Percentiles rank a stretch among this genome's conserved stretches.
These are phyloP conservation scores for Acanthopleura granulata DNA, from an alignment of 2,888 invertebrate species.

Conservation along the genomic window DNA sequence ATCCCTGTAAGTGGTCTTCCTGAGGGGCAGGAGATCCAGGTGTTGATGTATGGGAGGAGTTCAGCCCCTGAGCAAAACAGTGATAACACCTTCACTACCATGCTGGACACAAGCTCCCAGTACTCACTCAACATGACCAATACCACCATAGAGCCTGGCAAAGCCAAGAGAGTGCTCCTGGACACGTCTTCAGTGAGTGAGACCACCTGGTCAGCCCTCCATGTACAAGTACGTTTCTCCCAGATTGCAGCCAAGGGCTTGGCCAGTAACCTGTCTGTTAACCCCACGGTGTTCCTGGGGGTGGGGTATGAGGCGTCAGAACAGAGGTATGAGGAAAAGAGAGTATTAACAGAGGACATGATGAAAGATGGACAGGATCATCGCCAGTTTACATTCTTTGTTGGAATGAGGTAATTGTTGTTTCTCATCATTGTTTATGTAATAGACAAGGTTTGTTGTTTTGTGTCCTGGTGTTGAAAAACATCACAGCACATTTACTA, in stretches of 20 bases:
- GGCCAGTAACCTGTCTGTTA: not conserved
- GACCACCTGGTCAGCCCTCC: conserved; percentile 28
- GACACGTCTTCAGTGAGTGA: conserved; percentile 22
- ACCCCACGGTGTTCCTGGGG: conserved; percentile 31
- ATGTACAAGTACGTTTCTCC: conserved; percentile 38
- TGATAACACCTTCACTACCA: not conserved
- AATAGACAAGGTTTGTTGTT: too few species aligned
- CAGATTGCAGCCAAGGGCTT: conserved; percentile 18
- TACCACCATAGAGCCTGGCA: conserved; percentile 22
- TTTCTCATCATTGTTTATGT: not conserved
- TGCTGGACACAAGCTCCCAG: conserved; percentile 36
- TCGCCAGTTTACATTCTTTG: conserved; percentile 46
- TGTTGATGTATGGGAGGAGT: conserved; percentile 33
- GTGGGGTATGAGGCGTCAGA: conserved; percentile 20
- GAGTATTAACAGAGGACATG: conserved; percentile 25
- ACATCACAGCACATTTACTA: too few species aligned
- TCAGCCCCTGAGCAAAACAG: too few species aligned
- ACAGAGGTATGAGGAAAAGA: conserved; percentile 23
- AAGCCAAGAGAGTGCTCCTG: conserved; percentile 29
- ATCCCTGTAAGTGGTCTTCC: conserved; percentile 39
- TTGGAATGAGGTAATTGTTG: conserved; percentile 31
- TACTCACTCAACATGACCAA: conserved; percentile 29
- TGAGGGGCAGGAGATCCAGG: conserved; percentile 26
- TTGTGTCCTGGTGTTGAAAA: too few species aligned
- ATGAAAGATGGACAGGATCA: conserved; percentile 41